Percentiles rank a stretch among this genome's conserved stretches.
Evolutionary conservation across 2,113 vertebrate genomes (phyloP).

Genomic region (Pampusana beccarii): DNA sequence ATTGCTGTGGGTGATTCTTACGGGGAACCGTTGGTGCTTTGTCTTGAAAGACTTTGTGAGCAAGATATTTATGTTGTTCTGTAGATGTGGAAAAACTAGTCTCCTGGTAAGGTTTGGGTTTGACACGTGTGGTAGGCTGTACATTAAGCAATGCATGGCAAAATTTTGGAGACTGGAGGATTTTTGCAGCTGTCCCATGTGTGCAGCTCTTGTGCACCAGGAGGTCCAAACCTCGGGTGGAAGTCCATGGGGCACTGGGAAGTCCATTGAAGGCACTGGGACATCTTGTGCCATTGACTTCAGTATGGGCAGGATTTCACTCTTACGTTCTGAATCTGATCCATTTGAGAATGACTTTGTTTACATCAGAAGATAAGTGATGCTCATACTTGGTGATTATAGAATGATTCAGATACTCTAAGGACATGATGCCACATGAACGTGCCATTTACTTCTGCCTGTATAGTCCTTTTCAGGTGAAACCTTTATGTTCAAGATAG

Average conservation of each 20-base stretch:
- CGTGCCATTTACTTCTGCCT: not conserved
- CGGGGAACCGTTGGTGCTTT: not conserved
- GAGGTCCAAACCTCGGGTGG: not conserved
- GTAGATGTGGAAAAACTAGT: not conserved
- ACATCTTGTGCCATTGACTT: not conserved
- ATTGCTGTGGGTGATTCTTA: rapidly evolving
- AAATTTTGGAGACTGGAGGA: not conserved
- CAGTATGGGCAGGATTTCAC: not conserved
- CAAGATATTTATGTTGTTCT: not conserved
- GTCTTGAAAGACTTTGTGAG: not conserved
- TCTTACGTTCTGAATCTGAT: not conserved
- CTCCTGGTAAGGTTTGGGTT: not conserved
- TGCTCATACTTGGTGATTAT: not conserved
- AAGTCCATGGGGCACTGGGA: not conserved
- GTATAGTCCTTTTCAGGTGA: not conserved
- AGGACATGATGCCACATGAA: rapidly evolving
- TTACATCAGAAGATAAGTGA: not conserved
- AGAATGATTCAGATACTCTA: not conserved
- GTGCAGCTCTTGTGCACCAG: not conserved
- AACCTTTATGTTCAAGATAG: not conserved
- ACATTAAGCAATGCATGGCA: not conserved
- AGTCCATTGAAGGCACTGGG: constrained; percentile 8
- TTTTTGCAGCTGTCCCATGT: not conserved
- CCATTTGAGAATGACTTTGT: not conserved
- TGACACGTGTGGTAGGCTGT: not conserved